These are phyloP conservation scores for Hirtodrosophila confusa DNA, from an alignment of 2,888 invertebrate genomes.

Conservation along the genomic window DNA sequence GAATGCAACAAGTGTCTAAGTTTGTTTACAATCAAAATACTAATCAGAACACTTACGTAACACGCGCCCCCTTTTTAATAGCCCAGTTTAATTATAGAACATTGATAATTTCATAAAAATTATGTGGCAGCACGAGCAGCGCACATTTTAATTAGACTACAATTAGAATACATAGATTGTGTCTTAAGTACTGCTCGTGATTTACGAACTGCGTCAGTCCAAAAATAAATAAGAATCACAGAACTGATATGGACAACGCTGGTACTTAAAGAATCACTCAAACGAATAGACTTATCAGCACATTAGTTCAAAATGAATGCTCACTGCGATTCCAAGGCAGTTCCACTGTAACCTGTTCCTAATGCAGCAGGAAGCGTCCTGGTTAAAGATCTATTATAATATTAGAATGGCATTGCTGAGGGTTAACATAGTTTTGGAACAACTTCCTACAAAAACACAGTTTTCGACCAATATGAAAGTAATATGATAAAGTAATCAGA, in stretches of 20 bases:
- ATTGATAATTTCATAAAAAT: conserved; percentile 23
- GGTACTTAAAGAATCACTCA: conserved; percentile 3
- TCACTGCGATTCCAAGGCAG: not conserved
- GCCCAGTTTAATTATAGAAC: conserved; percentile 4
- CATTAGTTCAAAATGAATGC: not conserved
- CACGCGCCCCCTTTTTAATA: conserved; percentile 5
- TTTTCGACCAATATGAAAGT: too few relatives aligned
- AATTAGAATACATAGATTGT: conserved; percentile 47
- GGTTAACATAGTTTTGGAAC: too few relatives aligned
- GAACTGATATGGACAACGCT: conserved; percentile 8
- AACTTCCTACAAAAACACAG: too few relatives aligned
- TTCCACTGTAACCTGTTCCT: too few relatives aligned
- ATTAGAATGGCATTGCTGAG: too few relatives aligned
- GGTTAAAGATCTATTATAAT: too few relatives aligned
- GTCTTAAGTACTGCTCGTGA: conserved; percentile 10
- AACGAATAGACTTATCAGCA: conserved; percentile 35
- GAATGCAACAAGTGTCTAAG: conserved; percentile 11
- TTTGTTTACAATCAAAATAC: not conserved
- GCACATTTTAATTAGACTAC: conserved; percentile 45
- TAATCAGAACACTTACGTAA: not conserved
- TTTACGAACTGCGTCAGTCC: conserved; percentile 35
- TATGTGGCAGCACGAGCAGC: not conserved
- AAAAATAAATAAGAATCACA: conserved; percentile 17
- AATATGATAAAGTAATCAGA: too few relatives aligned
- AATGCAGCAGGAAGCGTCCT: too few relatives aligned